phyloP scores from a whole-genome alignment of 2,113 vertebrate species.

The Ctenodactylus gundi region DNA sequence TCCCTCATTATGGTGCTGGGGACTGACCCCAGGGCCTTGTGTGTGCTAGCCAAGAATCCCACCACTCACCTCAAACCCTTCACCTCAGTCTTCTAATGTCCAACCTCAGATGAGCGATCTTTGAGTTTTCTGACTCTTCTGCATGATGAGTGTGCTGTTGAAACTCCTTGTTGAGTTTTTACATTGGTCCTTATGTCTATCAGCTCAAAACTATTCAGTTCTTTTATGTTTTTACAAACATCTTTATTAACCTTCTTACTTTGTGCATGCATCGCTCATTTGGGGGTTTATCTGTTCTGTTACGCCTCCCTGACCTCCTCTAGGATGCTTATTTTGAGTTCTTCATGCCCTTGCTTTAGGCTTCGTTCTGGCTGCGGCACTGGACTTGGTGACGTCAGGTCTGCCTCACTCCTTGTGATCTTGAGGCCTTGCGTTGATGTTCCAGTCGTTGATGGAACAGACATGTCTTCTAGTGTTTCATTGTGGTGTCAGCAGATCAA shows the following conservation, averaged over 20 bases:
- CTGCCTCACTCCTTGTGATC: neutral
- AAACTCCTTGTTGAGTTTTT: neutral
- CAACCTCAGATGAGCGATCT: neutral
- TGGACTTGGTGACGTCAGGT: neutral
- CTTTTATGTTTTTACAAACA: neutral
- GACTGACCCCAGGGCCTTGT: neutral
- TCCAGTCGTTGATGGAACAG: neutral
- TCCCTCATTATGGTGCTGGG: neutral
- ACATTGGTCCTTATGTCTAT: neutral
- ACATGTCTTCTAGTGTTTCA: neutral
- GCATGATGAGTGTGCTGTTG: neutral
- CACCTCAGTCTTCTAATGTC: neutral
- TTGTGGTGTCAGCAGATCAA: neutral
- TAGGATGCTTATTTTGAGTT: neutral
- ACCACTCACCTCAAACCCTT: too few species aligned
- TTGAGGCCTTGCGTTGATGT: neutral
- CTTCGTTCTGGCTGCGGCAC: neutral
- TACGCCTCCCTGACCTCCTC: neutral
- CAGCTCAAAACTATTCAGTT: neutral
- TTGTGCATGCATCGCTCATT: neutral
- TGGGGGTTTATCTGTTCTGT: neutral
- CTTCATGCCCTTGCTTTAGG: neutral
- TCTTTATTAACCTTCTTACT: neutral
- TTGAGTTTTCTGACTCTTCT: neutral
- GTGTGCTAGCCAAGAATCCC: neutral